Conservation (phyloP, 2,113 vertebrate species). For the Esox niger region DNA sequence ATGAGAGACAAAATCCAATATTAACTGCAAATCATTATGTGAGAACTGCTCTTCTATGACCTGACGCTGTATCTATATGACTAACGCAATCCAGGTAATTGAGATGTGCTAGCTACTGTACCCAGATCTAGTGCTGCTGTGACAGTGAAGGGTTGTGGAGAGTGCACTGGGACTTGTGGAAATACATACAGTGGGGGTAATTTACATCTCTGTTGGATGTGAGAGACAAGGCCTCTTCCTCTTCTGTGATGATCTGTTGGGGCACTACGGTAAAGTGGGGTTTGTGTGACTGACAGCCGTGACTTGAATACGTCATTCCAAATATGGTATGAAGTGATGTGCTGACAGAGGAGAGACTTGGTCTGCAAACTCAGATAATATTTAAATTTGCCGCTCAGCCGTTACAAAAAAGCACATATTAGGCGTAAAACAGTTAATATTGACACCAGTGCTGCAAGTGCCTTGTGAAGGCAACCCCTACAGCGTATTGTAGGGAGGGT, state of each 20-base stretch:
- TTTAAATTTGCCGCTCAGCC: constrained; percentile 21
- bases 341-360: constrained; percentile 15
- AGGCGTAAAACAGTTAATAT: constrained; percentile 32
- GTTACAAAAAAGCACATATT: constrained; percentile 28
- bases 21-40: constrained; percentile 77
- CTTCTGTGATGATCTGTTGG: constrained; percentile 29
- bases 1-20: constrained; percentile 69
- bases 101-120: constrained; percentile 56
- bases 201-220: constrained; percentile 53
- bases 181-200: constrained; percentile 36
- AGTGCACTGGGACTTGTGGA: constrained; percentile 58
- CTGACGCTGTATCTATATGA: constrained; percentile 64
- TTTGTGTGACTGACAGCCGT: constrained; percentile 51
- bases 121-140: constrained; percentile 46
- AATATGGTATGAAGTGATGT: constrained; percentile 30
- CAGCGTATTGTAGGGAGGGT: no score
- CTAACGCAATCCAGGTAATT: constrained; percentile 66
- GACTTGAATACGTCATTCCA: constrained; percentile 32
- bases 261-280: constrained; percentile 22
- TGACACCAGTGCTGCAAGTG: background rate
- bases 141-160: constrained; percentile 58
- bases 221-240: constrained; percentile 41
- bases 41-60: constrained; percentile 68
- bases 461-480: no score
- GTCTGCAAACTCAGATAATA: background rate